Evolutionary conservation across 2,113 vertebrate species (phyloP), one percentile per base, ranked within the genome.

Genomic region (Recurvirostra avosetta): DNA sequence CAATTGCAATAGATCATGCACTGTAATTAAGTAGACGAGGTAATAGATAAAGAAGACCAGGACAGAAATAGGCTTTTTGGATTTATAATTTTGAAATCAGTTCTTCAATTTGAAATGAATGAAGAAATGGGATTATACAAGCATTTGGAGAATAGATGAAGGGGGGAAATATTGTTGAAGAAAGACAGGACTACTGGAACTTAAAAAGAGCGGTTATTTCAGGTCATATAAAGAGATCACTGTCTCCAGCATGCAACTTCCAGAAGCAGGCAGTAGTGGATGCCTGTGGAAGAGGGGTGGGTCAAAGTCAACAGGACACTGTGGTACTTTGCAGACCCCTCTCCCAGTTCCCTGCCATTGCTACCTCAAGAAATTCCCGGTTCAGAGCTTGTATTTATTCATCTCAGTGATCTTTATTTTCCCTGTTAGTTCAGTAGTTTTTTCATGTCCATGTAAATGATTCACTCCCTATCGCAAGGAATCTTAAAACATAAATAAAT

Each of bases 71-170:
- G 56, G 6, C 5, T 40, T 94, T 88, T 85, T 70, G 65, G 41
- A 96, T 72, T 94, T 94, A 76, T 71, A 90, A 88, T 82, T 95
- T 96, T 95, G 63, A 94, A 96, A 88, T 91, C 52, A 59, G 63
- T 78, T 71, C 23, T 40, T 88, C 55, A 75, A 7, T 76, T 89
- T 91, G 34, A 86, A 95, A 91, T 34, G 6, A 89, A 83, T 34
- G 16, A 92, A 96, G 41, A 91, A 93, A 76, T 86, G 11, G 22
- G 93, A 94, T 83, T 89, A 89, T 53, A 59, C 18, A 63, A 72
- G 61, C 58, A 90, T 90, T 90, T 73, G 56, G 49, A 72, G 43
- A 86, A 66, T 3, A 91, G 58, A 73, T 76, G 53, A 79, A 87
- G 85, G 14, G 14, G 20, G 16, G 3, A 71, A 71, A 29, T 26